Evolutionary conservation across 2,113 vertebrate species (phyloP), one percentile per base, ranked within the genome.

Genomic region (Melanerpes formicivorus): DNA sequence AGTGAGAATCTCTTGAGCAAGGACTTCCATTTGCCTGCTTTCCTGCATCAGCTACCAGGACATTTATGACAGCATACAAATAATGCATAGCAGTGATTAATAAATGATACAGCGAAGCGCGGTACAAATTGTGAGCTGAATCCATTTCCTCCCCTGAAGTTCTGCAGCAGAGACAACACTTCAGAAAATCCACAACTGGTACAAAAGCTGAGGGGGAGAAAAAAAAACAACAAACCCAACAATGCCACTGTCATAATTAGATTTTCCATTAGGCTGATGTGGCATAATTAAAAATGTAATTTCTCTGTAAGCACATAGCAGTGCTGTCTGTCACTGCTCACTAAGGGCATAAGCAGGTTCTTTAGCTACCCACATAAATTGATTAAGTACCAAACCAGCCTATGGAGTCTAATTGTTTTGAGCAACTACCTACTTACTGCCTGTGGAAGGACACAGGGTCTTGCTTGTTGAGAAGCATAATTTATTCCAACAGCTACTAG

Each of bases 201-300:
- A 84, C 59, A 85, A 88, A 94, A 94, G 69, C 46, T 90, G 89
- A 19, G 44, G 44, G 44, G 14, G 15, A 17, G 14, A 48, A 52
- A 23, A 52, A 22, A 50, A 50, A 50, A 10, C 40, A 40, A 48
- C 9, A 93, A 97, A 34, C 34, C 97, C 40, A 11, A 40, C 40
- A 40, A 91, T 90, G 95, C 89, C 95, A 87, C 94, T 95, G 93
- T 96, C 93, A 96, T 97, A 96, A 97, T 97, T 97, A 97, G 96
- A 93, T 97, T 97, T 97, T 96, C 95, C 91, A 97, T 98, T 96
- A 95, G 85, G 95, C 87, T 96, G 91, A 81, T 92, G 93, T 86
- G 93, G 96, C 94, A 95, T 96, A 97, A 98, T 98, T 98, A 97
- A 97, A 97, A 97, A 95, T 90, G 95, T 96, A 96, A 97, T 98